Evolutionary conservation across 2,797 vertebrate species (phyloP).

Genomic region (Pithecia hirsuta): DNA sequence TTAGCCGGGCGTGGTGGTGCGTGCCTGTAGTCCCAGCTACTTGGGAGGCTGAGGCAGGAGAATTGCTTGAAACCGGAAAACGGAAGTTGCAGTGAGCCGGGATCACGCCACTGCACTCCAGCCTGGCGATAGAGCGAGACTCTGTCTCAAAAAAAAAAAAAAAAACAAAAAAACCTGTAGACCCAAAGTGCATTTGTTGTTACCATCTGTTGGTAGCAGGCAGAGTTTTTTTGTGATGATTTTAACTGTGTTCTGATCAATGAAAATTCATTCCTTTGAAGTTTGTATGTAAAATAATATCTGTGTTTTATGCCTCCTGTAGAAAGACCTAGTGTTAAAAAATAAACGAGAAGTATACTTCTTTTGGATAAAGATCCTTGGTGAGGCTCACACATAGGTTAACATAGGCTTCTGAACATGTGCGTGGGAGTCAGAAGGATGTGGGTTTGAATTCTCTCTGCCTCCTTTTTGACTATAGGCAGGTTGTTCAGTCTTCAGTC

Average conservation of each 20-base stretch:
- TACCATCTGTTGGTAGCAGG: neutral
- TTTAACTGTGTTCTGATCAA: neutral
- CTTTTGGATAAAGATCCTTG: neutral
- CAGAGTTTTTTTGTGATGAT: neutral
- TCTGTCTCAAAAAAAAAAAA: too few species aligned
- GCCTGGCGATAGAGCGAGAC: too few species aligned
- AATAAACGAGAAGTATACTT: neutral
- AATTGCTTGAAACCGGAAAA: too few species aligned
- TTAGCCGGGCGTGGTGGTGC: too few species aligned
- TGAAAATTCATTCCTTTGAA: neutral
- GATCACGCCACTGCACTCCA: too few species aligned
- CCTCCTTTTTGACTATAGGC: neutral
- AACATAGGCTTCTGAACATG: neutral
- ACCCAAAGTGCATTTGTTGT: neutral
- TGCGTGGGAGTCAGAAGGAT: neutral
- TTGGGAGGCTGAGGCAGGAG: too few species aligned
- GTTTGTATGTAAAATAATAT: neutral
- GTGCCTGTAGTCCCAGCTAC: too few species aligned
- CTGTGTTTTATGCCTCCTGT: neutral
- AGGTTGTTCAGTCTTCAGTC: neutral
- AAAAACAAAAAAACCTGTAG: neutral
- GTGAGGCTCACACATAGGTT: rapidly evolving
- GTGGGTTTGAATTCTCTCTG: neutral
- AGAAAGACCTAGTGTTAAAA: neutral
- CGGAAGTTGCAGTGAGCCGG: too few species aligned